A percentile compares a stretch with the other conserved stretches of the same genome.
Conservation (phyloP, 2,888 invertebrate species). For the Sphaerophoria taeniata region DNA sequence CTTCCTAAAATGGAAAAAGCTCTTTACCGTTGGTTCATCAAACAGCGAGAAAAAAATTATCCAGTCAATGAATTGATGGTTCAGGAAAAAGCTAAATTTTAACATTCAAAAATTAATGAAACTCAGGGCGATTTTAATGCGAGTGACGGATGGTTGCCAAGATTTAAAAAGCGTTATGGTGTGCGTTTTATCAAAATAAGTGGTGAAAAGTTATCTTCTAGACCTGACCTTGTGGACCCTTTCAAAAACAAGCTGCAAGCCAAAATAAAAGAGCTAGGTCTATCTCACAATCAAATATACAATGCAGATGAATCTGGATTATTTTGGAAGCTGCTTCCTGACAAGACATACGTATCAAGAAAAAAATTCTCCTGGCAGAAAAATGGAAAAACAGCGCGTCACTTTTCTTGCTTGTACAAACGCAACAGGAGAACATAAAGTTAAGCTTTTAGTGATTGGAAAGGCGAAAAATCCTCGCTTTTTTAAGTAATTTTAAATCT, state of each 20-base stretch:
- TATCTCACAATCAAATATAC: background rate
- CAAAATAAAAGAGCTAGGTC: constrained; percentile 3
- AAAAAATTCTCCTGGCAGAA: constrained; percentile 22
- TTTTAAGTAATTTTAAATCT: constrained; percentile 58
- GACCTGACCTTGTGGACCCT: background rate
- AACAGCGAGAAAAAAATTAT: too few relatives aligned
- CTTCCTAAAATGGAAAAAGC: too few relatives aligned
- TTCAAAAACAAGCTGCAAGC: background rate
- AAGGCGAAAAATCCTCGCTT: constrained; percentile 66
- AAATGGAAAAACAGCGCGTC: constrained; percentile 63
- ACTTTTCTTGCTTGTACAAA: constrained; percentile 74
- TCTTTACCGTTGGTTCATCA: too few relatives aligned
- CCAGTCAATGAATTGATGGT: constrained; percentile 24
- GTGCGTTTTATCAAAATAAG: background rate
- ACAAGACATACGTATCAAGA: background rate
- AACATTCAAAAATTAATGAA: constrained; percentile 40
- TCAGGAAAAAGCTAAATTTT: constrained; percentile 48
- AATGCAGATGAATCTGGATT: background rate
- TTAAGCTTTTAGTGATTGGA: constrained; percentile 71
- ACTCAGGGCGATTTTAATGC: constrained; percentile 35
- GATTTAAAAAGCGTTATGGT: constrained; percentile 47
- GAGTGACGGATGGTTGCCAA: constrained; percentile 44
- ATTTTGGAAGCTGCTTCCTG: too few relatives aligned
- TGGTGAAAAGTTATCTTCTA: constrained; percentile 10
- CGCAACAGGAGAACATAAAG: constrained; percentile 74